A percentile compares a stretch with the other conserved stretches of the same genome.
phyloP scores from a whole-genome alignment of 2,888 invertebrate species.

The Cosmia pyralina region DNA sequence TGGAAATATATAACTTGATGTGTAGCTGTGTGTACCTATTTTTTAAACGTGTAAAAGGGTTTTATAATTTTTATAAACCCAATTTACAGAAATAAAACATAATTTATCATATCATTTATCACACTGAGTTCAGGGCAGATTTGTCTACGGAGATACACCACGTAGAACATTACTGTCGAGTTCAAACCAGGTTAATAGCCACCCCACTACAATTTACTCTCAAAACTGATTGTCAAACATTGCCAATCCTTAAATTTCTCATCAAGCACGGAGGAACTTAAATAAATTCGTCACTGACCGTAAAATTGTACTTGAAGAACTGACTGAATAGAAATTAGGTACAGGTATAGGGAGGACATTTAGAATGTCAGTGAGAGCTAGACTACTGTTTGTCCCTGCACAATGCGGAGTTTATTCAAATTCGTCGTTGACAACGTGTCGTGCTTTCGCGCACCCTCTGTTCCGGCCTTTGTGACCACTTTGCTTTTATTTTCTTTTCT shows the following conservation, averaged over 20 bases:
- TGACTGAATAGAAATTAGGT: background rate
- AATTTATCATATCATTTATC: background rate
- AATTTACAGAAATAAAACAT: background rate
- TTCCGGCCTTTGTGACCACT: slow-evolving; percentile 25
- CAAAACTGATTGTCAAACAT: background rate
- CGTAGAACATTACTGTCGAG: background rate
- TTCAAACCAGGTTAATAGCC: background rate
- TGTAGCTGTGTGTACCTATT: too few species aligned
- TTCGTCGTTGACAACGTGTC: slow-evolving; percentile 22
- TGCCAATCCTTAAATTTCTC: background rate
- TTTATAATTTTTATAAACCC: background rate
- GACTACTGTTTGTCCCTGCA: slow-evolving; percentile 1
- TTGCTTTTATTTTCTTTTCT: background rate
- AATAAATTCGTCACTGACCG: background rate
- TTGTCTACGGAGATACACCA: background rate
- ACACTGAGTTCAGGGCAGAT: background rate
- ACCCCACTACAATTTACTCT: background rate
- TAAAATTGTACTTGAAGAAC: background rate
- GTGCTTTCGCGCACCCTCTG: slow-evolving; percentile 16
- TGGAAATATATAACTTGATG: too few species aligned
- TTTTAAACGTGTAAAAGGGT: background rate
- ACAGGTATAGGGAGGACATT: background rate
- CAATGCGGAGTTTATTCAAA: slow-evolving; percentile 36
- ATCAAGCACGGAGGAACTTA: background rate
- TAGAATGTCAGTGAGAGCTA: background rate